These are phyloP conservation scores for Dynastes grantii DNA, from an alignment of 2,888 invertebrate species.

Conservation along the genomic window DNA sequence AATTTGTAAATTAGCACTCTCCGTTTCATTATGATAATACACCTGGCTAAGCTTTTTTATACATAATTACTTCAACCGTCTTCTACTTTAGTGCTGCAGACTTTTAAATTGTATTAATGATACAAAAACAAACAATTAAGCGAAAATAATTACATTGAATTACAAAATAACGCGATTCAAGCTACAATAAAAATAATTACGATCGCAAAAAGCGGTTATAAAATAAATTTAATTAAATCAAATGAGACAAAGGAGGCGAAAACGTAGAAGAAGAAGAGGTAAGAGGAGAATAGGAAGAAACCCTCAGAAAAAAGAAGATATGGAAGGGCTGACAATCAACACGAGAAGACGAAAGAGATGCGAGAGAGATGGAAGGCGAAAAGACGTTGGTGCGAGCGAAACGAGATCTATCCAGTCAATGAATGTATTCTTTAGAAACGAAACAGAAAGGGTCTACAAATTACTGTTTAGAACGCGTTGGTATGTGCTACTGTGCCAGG, in stretches of 20 bases:
- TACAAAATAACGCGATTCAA: not conserved
- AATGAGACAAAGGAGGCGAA: constrained; percentile 37
- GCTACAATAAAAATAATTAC: constrained; percentile 25
- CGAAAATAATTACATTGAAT: constrained; percentile 20
- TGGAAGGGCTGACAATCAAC: constrained; percentile 36
- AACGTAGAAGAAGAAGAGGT: constrained; percentile 16
- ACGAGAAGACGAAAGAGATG: constrained; percentile 30
- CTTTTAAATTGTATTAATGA: constrained; percentile 10
- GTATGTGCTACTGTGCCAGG: constrained; percentile 60
- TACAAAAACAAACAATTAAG: not conserved
- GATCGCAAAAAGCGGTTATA: constrained; percentile 4
- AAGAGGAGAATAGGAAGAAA: constrained; percentile 26
- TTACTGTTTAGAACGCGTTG: constrained; percentile 56
- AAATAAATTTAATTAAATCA: constrained; percentile 42
- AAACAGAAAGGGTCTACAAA: constrained; percentile 53
- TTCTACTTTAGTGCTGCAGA: no score
- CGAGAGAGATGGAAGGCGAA: not conserved
- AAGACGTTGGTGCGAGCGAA: not conserved
- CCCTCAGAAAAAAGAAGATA: constrained; percentile 16
- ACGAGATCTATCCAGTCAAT: constrained; percentile 50
- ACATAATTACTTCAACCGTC: no score
- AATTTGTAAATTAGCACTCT: no score
- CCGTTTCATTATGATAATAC: no score
- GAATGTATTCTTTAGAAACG: constrained; percentile 52
- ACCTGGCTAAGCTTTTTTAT: no score